phyloP scores from a whole-genome alignment of 2,797 vertebrate genomes.

The Sebastes umbrosus region DNA sequence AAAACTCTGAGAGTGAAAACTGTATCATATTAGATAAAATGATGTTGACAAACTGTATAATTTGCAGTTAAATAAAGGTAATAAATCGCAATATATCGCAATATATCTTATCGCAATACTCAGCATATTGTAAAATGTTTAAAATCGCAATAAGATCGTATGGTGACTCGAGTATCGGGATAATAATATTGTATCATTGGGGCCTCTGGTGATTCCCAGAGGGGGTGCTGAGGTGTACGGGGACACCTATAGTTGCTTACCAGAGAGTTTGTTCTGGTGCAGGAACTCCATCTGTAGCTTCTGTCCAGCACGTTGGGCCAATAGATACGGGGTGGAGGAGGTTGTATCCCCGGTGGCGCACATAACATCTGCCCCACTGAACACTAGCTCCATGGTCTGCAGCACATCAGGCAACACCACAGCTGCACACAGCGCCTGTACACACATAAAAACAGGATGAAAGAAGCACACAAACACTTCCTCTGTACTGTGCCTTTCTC shows the following conservation, averaged over 20 bases:
- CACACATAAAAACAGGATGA: not conserved
- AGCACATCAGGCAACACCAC: conserved; percentile 89
- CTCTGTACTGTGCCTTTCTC: not conserved
- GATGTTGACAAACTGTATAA: not conserved
- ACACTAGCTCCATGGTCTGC: conserved; percentile 90
- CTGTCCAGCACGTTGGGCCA: conserved; percentile 93
- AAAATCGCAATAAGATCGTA: no score
- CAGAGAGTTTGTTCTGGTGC: conserved; percentile 94
- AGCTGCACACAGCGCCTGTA: conserved; percentile 90
- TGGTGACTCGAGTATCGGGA: fast-evolving
- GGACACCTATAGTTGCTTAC: conserved; percentile 60
- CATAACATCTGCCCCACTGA: conserved; percentile 94
- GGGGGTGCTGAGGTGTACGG: not conserved
- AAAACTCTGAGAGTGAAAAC: no score
- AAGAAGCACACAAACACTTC: not conserved
- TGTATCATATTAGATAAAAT: no score
- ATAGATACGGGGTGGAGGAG: conserved; percentile 90
- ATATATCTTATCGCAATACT: no score
- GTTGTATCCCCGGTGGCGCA: conserved; percentile 90
- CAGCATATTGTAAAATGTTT: fast-evolving
- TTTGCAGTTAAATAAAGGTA: fast-evolving
- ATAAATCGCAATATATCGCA: fast-evolving
- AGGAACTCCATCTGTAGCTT: conserved; percentile 97
- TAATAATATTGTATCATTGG: no score
- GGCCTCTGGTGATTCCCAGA: no score